Conservation (phyloP, 1,140 invertebrate species). For the Euwallacea fornicatus region DNA sequence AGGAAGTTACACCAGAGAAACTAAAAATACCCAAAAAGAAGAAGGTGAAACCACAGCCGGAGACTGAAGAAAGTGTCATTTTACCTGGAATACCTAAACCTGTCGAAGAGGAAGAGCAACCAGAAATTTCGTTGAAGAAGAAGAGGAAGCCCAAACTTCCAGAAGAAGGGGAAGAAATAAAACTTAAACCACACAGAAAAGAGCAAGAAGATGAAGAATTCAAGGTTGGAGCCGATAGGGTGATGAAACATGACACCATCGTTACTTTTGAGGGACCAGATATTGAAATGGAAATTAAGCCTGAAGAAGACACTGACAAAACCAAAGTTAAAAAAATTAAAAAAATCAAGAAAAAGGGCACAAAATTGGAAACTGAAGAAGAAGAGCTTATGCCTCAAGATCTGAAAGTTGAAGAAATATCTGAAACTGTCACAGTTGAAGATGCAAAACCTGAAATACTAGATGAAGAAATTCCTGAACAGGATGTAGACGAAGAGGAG, state of each 20-base stretch:
- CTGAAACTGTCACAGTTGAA: conserved; percentile 30
- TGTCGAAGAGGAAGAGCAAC: conserved; percentile 45
- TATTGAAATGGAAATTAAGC: conserved; percentile 22
- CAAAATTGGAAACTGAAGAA: conserved; percentile 18
- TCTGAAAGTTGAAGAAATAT: conserved; percentile 4
- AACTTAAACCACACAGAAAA: conserved; percentile 58
- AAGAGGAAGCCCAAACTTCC: conserved; percentile 58
- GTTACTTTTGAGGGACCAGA: conserved; percentile 31
- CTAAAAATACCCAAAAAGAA: conserved; percentile 43
- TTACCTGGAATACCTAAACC: conserved; percentile 42
- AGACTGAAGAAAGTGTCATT: conserved; percentile 43
- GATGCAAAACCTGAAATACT: conserved; percentile 31
- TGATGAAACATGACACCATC: conserved; percentile 36
- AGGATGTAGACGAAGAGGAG: conserved; percentile 26
- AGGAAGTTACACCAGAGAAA: conserved; percentile 39
- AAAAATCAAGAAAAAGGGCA: conserved; percentile 34
- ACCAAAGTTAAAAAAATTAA: conserved; percentile 31
- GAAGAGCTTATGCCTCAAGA: conserved; percentile 22
- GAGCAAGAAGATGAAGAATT: conserved; percentile 47
- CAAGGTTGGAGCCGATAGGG: conserved; percentile 21
- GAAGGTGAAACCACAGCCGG: conserved; percentile 42
- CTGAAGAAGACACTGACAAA: conserved; percentile 30
- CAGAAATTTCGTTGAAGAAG: conserved; percentile 55
- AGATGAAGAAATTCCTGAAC: conserved; percentile 10
- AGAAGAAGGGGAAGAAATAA: conserved; percentile 56